Evolutionary conservation across 1,140 invertebrate genomes (phyloP).

Genomic region (Goniozus legneri): DNA sequence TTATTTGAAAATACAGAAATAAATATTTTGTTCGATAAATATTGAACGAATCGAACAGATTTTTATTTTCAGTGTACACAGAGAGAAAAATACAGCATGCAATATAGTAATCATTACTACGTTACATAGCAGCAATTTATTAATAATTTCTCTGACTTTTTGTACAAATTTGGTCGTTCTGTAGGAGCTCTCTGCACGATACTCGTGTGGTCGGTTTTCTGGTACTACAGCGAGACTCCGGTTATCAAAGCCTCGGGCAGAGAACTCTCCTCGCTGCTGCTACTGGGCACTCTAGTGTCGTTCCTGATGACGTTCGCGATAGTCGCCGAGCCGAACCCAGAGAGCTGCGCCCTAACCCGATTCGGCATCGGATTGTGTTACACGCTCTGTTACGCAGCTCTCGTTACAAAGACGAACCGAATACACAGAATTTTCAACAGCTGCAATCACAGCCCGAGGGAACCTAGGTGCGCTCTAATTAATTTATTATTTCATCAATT

Average conservation of each 20-base stretch:
- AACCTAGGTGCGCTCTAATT: constrained; percentile 34
- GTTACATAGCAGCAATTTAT: too few species aligned
- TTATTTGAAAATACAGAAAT: too few species aligned
- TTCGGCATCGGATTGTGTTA: constrained; percentile 59
- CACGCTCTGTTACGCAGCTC: constrained; percentile 59
- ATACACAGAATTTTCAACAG: constrained; percentile 60
- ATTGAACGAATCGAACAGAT: too few species aligned
- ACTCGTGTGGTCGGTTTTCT: constrained; percentile 66
- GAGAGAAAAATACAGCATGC: too few species aligned
- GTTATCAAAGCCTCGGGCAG: constrained; percentile 62
- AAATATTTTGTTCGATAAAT: too few species aligned
- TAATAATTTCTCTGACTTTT: too few species aligned
- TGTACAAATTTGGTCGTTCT: too few species aligned
- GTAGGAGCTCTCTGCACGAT: constrained; percentile 53
- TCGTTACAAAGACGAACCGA: constrained; percentile 61
- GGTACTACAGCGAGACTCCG: constrained; percentile 54
- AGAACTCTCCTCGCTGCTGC: constrained; percentile 41
- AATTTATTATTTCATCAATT: too few species aligned
- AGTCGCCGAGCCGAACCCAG: constrained; percentile 50
- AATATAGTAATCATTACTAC: too few species aligned
- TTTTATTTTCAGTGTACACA: too few species aligned
- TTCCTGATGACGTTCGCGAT: constrained; percentile 60
- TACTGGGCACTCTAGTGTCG: constrained; percentile 55
- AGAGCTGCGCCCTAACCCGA: constrained; percentile 55
- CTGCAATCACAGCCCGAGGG: constrained; percentile 32